Conservation (phyloP, 2,888 invertebrate species). For the Geophilus truncorum region DNA sequence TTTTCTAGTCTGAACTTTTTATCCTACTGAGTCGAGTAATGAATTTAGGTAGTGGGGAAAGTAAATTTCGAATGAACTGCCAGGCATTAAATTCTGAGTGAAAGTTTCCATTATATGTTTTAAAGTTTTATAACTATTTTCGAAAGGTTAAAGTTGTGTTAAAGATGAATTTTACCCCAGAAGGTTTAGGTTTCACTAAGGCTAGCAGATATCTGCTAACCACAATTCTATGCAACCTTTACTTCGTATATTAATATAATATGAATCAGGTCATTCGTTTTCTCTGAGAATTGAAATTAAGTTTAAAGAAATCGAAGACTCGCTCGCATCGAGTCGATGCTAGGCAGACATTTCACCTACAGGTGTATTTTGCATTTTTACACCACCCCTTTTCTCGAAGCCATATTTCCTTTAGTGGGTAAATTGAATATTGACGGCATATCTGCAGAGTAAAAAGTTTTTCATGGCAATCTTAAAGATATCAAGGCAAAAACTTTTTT, state of each 20-base stretch:
- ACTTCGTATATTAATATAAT: neutral
- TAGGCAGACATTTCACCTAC: neutral
- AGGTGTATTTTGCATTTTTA: conserved; percentile 25
- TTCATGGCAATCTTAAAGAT: neutral
- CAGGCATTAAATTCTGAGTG: no score
- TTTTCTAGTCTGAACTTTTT: no score
- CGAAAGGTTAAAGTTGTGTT: no score
- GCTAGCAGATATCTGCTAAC: no score
- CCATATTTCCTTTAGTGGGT: conserved; percentile 1
- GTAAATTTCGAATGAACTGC: no score
- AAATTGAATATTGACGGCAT: conserved; percentile 10
- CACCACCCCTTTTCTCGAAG: neutral
- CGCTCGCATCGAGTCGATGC: neutral
- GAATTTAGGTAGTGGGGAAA: no score
- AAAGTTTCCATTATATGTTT: no score
- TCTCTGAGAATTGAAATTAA: neutral
- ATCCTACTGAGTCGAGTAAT: no score
- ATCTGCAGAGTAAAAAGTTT: neutral
- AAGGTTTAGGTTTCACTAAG: no score
- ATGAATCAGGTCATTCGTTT: neutral
- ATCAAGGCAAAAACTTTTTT: neutral
- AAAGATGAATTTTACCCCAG: no score
- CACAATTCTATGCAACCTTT: no score
- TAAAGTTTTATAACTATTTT: no score
- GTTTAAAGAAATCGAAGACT: neutral